phyloP scores from a whole-genome alignment of 2,113 vertebrate species.

The Etheostoma spectabile region DNA sequence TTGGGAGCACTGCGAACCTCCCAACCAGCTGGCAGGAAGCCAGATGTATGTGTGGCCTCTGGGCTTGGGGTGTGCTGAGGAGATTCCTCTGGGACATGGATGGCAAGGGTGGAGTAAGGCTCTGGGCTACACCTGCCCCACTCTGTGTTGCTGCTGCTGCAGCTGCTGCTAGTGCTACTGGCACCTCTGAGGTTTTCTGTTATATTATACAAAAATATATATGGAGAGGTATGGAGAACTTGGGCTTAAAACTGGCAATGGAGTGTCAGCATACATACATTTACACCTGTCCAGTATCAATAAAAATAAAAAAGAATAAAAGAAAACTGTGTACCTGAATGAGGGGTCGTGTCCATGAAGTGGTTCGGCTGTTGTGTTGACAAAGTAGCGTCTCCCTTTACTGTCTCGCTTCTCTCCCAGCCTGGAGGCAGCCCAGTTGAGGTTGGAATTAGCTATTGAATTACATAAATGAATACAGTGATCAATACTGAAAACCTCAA shows the following conservation, averaged over 20 bases:
- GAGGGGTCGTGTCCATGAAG: slow-evolving; percentile 92
- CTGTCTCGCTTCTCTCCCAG: slow-evolving; percentile 96
- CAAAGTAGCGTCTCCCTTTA: slow-evolving; percentile 92
- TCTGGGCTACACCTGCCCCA: slow-evolving; percentile 64
- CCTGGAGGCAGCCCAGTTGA: slow-evolving; percentile 91
- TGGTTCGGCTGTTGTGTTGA: slow-evolving; percentile 95
- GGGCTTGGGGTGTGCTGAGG: slow-evolving; percentile 76
- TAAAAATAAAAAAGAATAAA: background rate
- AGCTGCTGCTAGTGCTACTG: slow-evolving; percentile 27
- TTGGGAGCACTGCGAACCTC: slow-evolving; percentile 92
- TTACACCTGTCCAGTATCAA: background rate
- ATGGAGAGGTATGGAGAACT: background rate
- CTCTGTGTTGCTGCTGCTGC: slow-evolving; percentile 24
- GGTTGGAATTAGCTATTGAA: slow-evolving; percentile 88
- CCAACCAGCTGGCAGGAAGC: slow-evolving; percentile 91
- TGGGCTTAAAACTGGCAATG: background rate
- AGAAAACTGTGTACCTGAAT: slow-evolving; percentile 85
- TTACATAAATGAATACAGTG: slow-evolving; percentile 7
- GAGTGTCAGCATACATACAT: background rate
- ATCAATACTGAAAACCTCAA: slow-evolving; percentile 30
- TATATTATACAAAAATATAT: background rate
- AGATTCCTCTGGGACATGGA: slow-evolving; percentile 72
- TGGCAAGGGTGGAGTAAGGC: slow-evolving; percentile 63
- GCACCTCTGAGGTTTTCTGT: slow-evolving; percentile 82
- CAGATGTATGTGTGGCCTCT: slow-evolving; percentile 79